Evolutionary conservation across 1,140 invertebrate genomes (phyloP), one percentile per base, ranked within the genome.

Genomic region (Chlorops oryzae): DNA sequence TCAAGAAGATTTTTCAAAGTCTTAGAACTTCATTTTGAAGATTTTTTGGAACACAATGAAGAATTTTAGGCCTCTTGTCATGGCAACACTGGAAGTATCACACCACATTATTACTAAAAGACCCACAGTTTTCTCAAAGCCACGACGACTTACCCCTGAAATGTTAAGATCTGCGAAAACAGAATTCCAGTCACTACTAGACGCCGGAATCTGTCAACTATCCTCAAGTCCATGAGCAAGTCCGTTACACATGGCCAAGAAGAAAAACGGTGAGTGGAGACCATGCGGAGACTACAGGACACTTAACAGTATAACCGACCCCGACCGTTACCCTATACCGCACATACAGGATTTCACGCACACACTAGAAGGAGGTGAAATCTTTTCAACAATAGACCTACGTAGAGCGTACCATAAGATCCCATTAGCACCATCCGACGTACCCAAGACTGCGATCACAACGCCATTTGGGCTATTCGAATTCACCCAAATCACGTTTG

Each of bases 401-500:
- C 13, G 18, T 2, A 6, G 61, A 18, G 79, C 78, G 0, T 81
- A 75, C 51, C 71, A 74, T 57, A 77, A 74, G 50, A 70, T 75
- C 17, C 72, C 64, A 0, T 58, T 74, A 1, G 40, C 40, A 5
- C 24, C 42, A 5, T 52, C 56, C 0, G 66, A 75, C 40, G 57
- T 73, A 6, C 27, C 22, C 6, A 74, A 73, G 34, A 74, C 68
- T 1, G 66, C 68, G 42, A 60, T 68, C 5, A 64, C 51, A 4
- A 72, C 63, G 2, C 65, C 63, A 7, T 73, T 72, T 35, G 61
- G 70, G 0, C 47, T 75, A 15, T 74, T 63, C 45, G 72, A 75
- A 48, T 74, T 73, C 35, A 54, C 55, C 6, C 52, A 22, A 6
- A 73, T 74, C 64, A 55, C 58, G 1, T 73, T 75, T 46, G 70